Evolutionary conservation across 2,797 vertebrate species (phyloP), one percentile per base, ranked within the genome.

Genomic region (Tragopan temminckii): DNA sequence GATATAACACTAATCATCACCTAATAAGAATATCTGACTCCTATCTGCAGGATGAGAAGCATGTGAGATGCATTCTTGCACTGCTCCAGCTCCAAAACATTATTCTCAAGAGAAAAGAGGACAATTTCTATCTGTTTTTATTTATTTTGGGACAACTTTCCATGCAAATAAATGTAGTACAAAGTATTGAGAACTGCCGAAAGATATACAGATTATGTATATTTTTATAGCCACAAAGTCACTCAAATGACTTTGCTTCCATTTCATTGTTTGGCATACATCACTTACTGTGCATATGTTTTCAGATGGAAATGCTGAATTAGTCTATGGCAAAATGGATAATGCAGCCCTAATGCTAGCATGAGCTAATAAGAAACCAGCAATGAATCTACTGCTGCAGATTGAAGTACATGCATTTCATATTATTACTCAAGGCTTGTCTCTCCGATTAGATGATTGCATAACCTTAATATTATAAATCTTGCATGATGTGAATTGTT

Each of bases 401-500:
- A 97, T 94, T 97, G 97, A 98, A 97, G 95, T 86, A 97, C 85
- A 66, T 94, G 96, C 96, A 95, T 98, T 97, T 95, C 96, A 83
- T 97, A 97, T 97, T 97, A 97, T 98, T 97, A 97, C 97, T 97
- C 97, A 95, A 97, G 96, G 86, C 97, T 97, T 95, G 94, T 97
- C 97, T 98, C 96, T 97, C 95, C 92, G 94, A 98, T 97, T 97
- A 98, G 97, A 98, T 97, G 97, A 98, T 98, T 98, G 98, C 97
- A 96, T 97, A 98, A 98, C 97, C 97, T 97, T 97, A 97, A 97
- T 98, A 97, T 96, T 97, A 98, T 98, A 98, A 97, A 96, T 98
- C 97, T 97, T 97, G 96, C 92, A 81, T 97, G 97, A 97, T 98
- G 97, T 96, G 98, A 97, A 97, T 97, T 98, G 97, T 97, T 97